Percentiles rank a stretch among this genome's conserved stretches.
These are phyloP conservation scores for Anthoscopus minutus DNA, from an alignment of 2,113 vertebrate species.

Conservation along the genomic window DNA sequence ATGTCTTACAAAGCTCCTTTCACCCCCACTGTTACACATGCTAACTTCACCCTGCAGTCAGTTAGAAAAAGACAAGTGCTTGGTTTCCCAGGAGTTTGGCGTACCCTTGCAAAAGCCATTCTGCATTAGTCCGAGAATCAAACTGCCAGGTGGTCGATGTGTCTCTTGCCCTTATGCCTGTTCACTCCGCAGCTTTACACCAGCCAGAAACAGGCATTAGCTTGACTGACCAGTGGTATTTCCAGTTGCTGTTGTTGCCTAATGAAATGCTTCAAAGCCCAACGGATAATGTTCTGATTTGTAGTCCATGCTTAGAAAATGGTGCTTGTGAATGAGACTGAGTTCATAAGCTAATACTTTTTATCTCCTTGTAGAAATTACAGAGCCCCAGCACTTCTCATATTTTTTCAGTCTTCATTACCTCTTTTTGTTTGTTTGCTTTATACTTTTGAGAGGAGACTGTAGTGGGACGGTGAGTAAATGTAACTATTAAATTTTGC, in stretches of 20 bases:
- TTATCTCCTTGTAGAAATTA: background rate
- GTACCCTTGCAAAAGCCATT: background rate
- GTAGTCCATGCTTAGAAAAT: background rate
- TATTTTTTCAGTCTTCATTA: background rate
- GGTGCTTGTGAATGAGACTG: background rate
- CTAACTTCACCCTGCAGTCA: background rate
- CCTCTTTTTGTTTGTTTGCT: slow-evolving; percentile 5
- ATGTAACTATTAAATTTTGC: slow-evolving; percentile 26
- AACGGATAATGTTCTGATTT: background rate
- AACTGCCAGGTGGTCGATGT: background rate
- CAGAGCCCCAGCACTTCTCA: background rate
- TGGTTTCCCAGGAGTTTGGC: background rate
- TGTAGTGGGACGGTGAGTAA: background rate
- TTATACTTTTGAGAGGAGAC: background rate
- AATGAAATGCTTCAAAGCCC: background rate
- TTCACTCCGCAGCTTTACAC: background rate
- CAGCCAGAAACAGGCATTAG: background rate
- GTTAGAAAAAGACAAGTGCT: background rate
- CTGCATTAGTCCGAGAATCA: rapidly evolving
- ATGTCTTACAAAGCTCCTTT: background rate
- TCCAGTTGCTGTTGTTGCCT: background rate
- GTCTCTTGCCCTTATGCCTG: background rate
- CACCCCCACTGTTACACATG: background rate
- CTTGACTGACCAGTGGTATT: background rate
- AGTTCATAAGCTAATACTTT: background rate